Evolutionary conservation across 2,113 vertebrate genomes (phyloP), one percentile per base, ranked within the genome.

Genomic region (Melanostigma gelatinosum): DNA sequence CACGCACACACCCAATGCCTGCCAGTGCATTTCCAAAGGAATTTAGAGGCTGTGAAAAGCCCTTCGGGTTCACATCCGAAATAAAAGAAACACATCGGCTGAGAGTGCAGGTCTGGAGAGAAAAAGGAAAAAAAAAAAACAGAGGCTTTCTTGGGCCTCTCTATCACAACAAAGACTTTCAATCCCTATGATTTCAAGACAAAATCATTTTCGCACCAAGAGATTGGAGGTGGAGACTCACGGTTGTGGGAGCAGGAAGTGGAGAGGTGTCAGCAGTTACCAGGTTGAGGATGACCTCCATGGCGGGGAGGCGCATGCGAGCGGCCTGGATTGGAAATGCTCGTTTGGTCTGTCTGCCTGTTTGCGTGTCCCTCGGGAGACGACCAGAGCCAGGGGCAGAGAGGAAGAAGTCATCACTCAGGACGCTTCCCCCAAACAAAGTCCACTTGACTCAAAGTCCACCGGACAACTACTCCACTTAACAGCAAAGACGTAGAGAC

Each of bases 221-320:
- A 57, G 8, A 52, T 18, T 82, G 67, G 66, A 75, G 57, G 57
- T 71, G 20, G 48, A 74, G 63, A 95, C 93, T 94, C 88, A 95
- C 94, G 1, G 75, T 91, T 44, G 85, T 82, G 11, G 91, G 88
- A 63, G 85, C 36, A 42, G 83, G 87, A 74, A 88, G 84, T 38
- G 90, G 89, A 76, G 91, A 86, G 79, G 85, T 72, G 52, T 95
- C 94, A 79, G 93, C 92, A n/a, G 93, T 88, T 89, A 95, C 91
- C 91, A 96, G 89, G 82, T 87, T 94, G 79, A 95, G 61, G 77
- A 94, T 93, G 86, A 95, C 89, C 79, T 95, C 94, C 94, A 95
- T 94, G 69, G 86, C 4, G 9, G 58, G 79, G 40, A 87, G 62
- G 27, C 57, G 61, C 79, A 89, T 84, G 85, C 40, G 50, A 60